phyloP scores from a whole-genome alignment of 2,113 vertebrate genomes.

The Lanius ludovicianus region DNA sequence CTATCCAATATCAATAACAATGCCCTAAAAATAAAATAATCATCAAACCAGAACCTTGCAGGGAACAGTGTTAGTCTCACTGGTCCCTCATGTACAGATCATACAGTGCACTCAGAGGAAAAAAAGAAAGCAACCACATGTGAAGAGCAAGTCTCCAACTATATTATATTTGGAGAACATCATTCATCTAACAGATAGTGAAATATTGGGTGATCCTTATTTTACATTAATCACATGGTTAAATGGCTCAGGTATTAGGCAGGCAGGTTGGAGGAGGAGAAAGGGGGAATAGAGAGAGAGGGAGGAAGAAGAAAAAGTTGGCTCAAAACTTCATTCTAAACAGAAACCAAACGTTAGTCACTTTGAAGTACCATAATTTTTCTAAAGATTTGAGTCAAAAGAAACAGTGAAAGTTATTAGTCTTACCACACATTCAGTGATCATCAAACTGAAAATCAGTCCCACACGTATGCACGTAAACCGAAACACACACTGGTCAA shows the following conservation, averaged over 20 bases:
- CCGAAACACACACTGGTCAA: neutral
- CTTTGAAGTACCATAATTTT: neutral
- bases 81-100: neutral
- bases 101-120: neutral
- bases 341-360: conserved; percentile 15
- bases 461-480: neutral
- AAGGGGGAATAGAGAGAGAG: neutral
- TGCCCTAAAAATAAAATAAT: conserved; percentile 36
- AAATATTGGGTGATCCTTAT: neutral
- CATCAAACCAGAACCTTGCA: neutral
- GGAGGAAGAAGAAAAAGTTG: neutral
- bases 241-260: neutral
- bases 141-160: neutral
- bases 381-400: neutral
- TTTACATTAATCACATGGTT: neutral
- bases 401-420: neutral
- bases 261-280: neutral
- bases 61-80: neutral
- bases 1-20: conserved; percentile 26
- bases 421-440: neutral
- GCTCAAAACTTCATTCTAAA: neutral
- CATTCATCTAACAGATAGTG: neutral
- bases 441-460: neutral
- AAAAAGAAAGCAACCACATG: neutral
- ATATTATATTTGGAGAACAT: neutral